Evolutionary conservation across 2,797 vertebrate species (phyloP).

Genomic region (Saxicola maurus): DNA sequence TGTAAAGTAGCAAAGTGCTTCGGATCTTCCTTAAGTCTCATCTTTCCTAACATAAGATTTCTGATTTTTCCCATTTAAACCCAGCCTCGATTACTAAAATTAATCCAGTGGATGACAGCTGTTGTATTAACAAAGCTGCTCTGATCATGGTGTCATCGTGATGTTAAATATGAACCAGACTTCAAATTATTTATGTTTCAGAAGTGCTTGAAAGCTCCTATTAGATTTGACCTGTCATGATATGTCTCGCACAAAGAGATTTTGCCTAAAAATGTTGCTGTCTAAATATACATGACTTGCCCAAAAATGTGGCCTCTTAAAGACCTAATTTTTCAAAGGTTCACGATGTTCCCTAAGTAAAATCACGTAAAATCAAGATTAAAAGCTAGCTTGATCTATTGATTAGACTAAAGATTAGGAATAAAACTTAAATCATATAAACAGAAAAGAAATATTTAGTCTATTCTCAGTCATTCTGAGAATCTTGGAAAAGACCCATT

Average conservation of each 20-base stretch:
- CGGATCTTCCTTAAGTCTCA: neutral
- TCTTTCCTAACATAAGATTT: neutral
- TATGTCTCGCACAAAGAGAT: neutral
- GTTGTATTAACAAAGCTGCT: conserved; percentile 18
- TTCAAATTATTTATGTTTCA: neutral
- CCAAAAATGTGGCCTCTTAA: neutral
- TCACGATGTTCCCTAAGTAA: neutral
- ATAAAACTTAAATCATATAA: neutral
- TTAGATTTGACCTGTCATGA: neutral
- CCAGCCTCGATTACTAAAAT: neutral
- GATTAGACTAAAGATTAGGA: neutral
- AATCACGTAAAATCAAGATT: neutral
- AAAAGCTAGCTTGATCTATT: neutral
- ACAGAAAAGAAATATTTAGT: neutral
- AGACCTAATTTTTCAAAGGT: neutral
- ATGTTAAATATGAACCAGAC: neutral
- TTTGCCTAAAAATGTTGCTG: neutral
- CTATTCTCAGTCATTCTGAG: neutral
- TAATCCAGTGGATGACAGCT: neutral
- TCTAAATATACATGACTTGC: neutral
- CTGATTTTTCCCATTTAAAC: neutral
- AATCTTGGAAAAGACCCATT: neutral
- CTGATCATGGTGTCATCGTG: neutral
- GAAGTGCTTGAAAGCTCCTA: neutral
- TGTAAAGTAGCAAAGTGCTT: neutral